These are phyloP conservation scores for Kryptolebias ocellatus DNA, from an alignment of 2,797 vertebrate species.

Conservation along the genomic window DNA sequence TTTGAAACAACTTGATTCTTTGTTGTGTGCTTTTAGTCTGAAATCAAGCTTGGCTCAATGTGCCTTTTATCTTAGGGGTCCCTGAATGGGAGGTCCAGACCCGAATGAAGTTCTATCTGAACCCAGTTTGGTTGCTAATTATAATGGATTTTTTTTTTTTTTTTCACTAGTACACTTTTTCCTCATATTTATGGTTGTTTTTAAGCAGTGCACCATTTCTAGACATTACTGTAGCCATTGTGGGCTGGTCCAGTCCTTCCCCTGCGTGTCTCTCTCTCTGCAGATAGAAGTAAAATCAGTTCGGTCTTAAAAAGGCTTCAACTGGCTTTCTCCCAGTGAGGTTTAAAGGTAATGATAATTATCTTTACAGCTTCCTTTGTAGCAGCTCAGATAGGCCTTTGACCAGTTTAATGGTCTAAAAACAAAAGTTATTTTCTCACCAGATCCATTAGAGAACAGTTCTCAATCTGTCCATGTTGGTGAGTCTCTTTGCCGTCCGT, in stretches of 20 bases:
- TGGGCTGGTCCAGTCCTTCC: too few relatives aligned
- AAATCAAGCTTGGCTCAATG: slow-evolving; percentile 1
- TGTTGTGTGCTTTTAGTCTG: background rate
- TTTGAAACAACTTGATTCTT: slow-evolving; percentile 15
- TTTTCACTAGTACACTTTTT: too few relatives aligned
- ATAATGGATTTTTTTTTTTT: too few relatives aligned
- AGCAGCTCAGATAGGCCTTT: slow-evolving; percentile 45
- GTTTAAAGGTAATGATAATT: slow-evolving; percentile 35
- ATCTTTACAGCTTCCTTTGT: slow-evolving; percentile 47
- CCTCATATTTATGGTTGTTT: too few relatives aligned
- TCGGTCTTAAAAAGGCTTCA: too few relatives aligned
- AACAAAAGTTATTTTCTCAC: slow-evolving; percentile 45
- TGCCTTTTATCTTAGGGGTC: background rate
- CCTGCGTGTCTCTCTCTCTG: too few relatives aligned
- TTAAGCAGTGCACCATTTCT: too few relatives aligned
- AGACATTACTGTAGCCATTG: too few relatives aligned
- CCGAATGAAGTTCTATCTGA: too few relatives aligned
- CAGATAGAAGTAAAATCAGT: too few relatives aligned
- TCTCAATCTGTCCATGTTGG: slow-evolving; percentile 49
- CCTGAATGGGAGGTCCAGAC: too few relatives aligned
- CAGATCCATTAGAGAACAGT: slow-evolving; percentile 70
- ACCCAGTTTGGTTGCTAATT: too few relatives aligned
- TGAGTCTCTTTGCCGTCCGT: slow-evolving; percentile 50
- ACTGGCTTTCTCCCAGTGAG: background rate
- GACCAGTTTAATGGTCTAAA: slow-evolving; percentile 66